Conservation (phyloP, 2,113 vertebrate species). For the Ranitomeya variabilis region DNA sequence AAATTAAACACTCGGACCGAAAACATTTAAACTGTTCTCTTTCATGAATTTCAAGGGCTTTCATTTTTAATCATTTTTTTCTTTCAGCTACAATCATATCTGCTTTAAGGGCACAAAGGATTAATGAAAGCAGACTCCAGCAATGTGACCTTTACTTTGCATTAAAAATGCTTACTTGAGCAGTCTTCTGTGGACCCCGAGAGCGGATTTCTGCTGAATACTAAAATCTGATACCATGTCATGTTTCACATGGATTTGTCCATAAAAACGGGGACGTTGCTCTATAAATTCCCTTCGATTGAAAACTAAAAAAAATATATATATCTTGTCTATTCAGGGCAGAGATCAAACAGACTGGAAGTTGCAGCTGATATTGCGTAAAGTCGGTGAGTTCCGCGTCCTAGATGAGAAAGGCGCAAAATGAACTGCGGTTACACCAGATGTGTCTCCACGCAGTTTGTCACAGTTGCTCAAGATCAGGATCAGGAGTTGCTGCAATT, state of each 20-base stretch:
- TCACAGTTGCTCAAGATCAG: conserved; percentile 25
- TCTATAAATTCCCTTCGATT: conserved; percentile 51
- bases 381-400: not conserved
- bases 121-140: conserved; percentile 78
- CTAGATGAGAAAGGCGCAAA: not conserved
- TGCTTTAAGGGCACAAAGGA: conserved; percentile 78
- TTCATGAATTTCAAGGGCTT: conserved; percentile 66
- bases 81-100: conserved; percentile 71
- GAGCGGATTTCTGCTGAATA: conserved; percentile 74
- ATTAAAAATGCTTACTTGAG: conserved; percentile 79
- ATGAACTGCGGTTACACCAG: not conserved
- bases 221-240: conserved; percentile 59
- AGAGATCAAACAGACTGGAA: conserved; percentile 27
- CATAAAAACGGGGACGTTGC: conserved; percentile 49
- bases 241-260: conserved; percentile 57
- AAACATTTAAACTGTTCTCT: conserved; percentile 63
- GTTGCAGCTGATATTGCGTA: not conserved
- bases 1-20: conserved; percentile 46
- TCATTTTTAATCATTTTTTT: conserved; percentile 71
- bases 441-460: conserved; percentile 3
- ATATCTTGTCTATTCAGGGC: conserved; percentile 22
- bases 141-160: conserved; percentile 77
- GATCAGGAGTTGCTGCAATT: not conserved
- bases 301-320: not conserved
- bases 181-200: conserved; percentile 69